Percentiles rank a stretch among this genome's conserved stretches.
Conservation (phyloP, 2,888 invertebrate genomes). For the Ernsta delagoae region DNA sequence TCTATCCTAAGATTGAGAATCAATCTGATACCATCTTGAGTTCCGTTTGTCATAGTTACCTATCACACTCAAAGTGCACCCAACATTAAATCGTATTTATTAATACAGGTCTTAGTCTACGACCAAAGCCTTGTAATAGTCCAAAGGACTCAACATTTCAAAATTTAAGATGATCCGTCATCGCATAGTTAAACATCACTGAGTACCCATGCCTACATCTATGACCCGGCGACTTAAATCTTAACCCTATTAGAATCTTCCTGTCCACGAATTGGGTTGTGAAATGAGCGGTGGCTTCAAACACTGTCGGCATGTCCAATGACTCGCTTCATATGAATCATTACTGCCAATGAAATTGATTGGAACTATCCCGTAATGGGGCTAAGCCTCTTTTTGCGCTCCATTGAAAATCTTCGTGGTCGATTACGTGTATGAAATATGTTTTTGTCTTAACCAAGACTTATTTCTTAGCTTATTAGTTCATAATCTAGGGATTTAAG, state of each 20-base stretch:
- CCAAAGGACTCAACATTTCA: background rate
- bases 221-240: constrained; percentile 73
- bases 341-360: constrained; percentile 61
- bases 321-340: constrained; percentile 62
- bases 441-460: background rate
- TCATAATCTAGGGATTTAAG: no score
- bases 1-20: no score
- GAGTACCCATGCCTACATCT: constrained; percentile 41
- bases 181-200: constrained; percentile 23
- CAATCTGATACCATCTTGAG: no score
- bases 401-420: constrained; percentile 22
- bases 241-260: constrained; percentile 79
- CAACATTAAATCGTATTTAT: no score
- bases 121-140: no score
- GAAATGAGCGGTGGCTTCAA: constrained; percentile 68
- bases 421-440: background rate
- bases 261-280: constrained; percentile 68
- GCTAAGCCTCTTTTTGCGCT: constrained; percentile 30
- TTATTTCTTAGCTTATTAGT: no score
- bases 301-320: constrained; percentile 62
- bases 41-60: no score
- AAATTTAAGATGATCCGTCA: background rate
- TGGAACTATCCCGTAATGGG: constrained; percentile 53
- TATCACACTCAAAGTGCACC: no score
- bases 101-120: no score